Base-by-base conservation (phyloP, 1,140 invertebrate species). In the Asbolus verrucosus region DNA sequence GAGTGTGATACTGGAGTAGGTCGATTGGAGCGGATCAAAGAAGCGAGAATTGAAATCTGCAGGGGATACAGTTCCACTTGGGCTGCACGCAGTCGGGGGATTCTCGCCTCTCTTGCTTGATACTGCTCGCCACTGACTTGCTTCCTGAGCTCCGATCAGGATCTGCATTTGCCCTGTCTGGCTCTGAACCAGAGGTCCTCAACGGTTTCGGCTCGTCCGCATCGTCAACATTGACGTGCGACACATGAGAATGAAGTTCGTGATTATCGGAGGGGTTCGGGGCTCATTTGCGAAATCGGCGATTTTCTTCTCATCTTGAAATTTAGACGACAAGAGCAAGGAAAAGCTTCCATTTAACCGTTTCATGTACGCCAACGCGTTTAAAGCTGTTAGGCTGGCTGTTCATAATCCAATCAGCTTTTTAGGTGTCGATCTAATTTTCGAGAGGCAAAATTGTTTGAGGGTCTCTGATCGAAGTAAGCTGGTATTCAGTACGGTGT, bases 21-120 rank as follows among this genome's bases (percentile, higher is more conserved):
- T 67, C 69, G 69, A 73, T 71, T 65, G 60, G 30, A 36, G 19
- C 60, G 73, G 72, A 73, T 73, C 72, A 73, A 73, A 73, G 69
- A 63, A 61, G 65, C 66, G 73, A 75, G 75, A 76, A 76, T 75
- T 76, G 75, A 76, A 76, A 76, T 76, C 75, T 69, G 73, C 75
- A 75, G 75, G 75, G 75, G 75, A 75, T 73, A 71, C 68, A 67
- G 69, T 71, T 67, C 65, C 43, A 50, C 46, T 54, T 54, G 46
- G 46, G 46, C 46, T 65, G 11, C 19, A 39, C 36, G 36, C 60
- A 62, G 36, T 15, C 39, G 61, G 24, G 61, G 61, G 61, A 38
- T 63, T 63, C 61, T 63, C 61, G 61, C 61, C 61, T 63, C 39
- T 63, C 27, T 63, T 14, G 39, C 61, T 63, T 63, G 61, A 63